Conservation (phyloP, 2,113 vertebrate genomes). For the Tupaia chinensis region DNA sequence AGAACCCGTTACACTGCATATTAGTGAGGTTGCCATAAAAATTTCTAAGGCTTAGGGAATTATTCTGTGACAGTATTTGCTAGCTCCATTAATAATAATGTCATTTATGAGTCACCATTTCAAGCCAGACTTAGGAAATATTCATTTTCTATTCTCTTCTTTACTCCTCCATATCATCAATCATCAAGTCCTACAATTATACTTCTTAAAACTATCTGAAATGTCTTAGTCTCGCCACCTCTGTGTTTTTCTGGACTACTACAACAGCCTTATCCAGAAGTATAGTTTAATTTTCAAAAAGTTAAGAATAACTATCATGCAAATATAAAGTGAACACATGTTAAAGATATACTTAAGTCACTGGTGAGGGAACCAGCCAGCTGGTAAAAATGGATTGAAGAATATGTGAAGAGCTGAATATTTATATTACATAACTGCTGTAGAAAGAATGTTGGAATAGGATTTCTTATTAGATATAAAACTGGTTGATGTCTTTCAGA, state of each 20-base stretch:
- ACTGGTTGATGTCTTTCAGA: not conserved
- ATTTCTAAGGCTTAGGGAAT: not conserved
- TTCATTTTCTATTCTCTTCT: not conserved
- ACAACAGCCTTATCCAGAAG: not conserved
- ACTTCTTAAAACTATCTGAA: not conserved
- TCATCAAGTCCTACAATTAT: not conserved
- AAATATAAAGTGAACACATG: constrained; percentile 30
- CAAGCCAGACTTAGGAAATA: not conserved
- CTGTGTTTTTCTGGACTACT: not conserved
- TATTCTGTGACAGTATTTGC: not conserved
- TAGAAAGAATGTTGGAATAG: constrained; percentile 1
- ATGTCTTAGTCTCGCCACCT: not conserved
- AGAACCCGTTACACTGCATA: not conserved
- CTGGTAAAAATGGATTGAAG: not conserved
- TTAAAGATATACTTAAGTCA: constrained; percentile 59
- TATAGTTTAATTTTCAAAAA: not conserved
- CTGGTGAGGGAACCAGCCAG: constrained; percentile 20
- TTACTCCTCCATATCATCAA: not conserved
- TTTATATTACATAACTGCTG: constrained; percentile 20
- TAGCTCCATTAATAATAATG: not conserved
- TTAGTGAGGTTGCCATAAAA: not conserved
- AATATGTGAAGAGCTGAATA: not conserved
- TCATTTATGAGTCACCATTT: not conserved
- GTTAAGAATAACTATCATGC: constrained; percentile 13
- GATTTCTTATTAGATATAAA: constrained; percentile 45